Conservation (phyloP, 2,113 vertebrate species). For the Prinia subflava region DNA sequence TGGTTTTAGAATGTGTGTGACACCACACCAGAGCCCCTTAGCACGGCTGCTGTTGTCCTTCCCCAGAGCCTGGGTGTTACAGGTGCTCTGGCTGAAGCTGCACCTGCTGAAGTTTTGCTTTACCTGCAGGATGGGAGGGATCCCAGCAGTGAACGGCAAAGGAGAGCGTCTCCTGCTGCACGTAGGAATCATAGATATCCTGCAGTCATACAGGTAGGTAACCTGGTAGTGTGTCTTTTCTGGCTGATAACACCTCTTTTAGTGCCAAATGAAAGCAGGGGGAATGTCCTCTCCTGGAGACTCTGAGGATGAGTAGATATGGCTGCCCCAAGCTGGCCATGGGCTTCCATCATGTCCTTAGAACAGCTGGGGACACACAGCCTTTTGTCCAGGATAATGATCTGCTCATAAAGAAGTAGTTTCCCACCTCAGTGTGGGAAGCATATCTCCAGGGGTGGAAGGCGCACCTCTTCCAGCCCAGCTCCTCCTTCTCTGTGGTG, state of each 20-base stretch:
- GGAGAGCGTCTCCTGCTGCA: slow-evolving; percentile 93
- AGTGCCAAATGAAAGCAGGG: not conserved
- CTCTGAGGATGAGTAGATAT: not conserved
- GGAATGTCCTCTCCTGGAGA: not conserved
- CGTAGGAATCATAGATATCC: slow-evolving; percentile 94
- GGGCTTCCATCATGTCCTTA: not conserved
- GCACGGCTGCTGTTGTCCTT: not conserved
- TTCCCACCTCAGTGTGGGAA: not conserved
- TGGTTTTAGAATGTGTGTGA: not conserved
- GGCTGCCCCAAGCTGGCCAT: not conserved
- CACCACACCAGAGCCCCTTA: not conserved
- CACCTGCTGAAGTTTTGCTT: not conserved
- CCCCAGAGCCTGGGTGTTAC: fast-evolving
- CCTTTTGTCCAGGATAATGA: not conserved
- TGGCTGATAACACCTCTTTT: not conserved
- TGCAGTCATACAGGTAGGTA: slow-evolving; percentile 93
- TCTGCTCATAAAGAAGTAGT: not conserved
- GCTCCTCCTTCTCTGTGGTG: not conserved
- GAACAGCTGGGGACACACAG: not conserved
- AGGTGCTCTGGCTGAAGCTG: not conserved
- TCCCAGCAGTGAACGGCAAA: slow-evolving; percentile 91
- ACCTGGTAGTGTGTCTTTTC: not conserved
- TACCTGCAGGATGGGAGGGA: slow-evolving; percentile 90
- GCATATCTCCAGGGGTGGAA: not conserved
- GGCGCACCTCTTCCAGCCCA: not conserved